Evolutionary conservation across 2,113 vertebrate genomes (phyloP).

Genomic region (Campylomormyrus numenius): DNA sequence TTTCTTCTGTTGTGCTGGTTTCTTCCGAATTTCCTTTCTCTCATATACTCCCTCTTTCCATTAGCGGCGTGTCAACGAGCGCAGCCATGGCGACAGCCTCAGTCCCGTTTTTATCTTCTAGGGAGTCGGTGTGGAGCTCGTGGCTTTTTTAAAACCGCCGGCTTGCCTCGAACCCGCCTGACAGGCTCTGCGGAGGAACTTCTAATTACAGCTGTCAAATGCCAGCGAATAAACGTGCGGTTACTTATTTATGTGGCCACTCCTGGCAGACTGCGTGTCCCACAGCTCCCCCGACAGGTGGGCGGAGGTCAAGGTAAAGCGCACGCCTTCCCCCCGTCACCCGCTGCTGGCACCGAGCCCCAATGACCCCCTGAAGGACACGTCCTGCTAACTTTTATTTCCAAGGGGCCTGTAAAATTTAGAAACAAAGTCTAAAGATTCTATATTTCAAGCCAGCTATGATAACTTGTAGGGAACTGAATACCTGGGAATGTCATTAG

Average conservation of each 20-base stretch:
- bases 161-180: not conserved
- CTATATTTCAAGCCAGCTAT: not conserved
- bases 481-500: not conserved
- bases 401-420: not conserved
- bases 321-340: not conserved
- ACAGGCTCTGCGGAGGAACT: not conserved
- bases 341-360: not conserved
- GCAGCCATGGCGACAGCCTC: not conserved
- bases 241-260: not conserved
- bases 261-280: not conserved
- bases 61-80: not conserved
- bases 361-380: not conserved
- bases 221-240: not conserved
- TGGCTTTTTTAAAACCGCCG: not conserved
- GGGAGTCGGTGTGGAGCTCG: not conserved
- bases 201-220: slow-evolving; percentile 4
- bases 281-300: not conserved
- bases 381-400: not conserved
- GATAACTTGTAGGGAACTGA: not conserved
- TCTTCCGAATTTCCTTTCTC: not conserved
- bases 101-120: not conserved
- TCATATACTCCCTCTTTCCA: not conserved
- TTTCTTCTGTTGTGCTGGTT: not conserved
- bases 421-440: not conserved
- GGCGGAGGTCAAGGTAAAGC: not conserved